Evolutionary conservation across 2,888 invertebrate genomes (phyloP), one percentile per base, ranked within the genome.

Genomic region (Catonia carolina): DNA sequence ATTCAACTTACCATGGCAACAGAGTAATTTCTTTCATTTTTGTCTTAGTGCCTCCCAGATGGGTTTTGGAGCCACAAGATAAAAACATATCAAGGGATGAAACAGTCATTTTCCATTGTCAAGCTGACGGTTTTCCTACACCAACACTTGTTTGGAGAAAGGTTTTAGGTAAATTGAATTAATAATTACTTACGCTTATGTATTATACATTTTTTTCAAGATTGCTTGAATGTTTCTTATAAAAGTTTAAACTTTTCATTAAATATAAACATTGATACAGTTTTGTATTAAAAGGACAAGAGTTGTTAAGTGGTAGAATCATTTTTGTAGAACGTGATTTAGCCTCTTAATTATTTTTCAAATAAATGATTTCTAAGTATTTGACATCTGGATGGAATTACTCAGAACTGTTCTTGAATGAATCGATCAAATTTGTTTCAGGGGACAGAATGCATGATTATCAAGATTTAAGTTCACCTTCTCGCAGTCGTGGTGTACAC

Each of bases 1-100:
- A n/a, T n/a, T n/a, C n/a, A n/a, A n/a, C n/a, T n/a, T n/a, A n/a
- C n/a, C n/a, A n/a, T n/a, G n/a, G n/a, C n/a, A n/a, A n/a, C n/a
- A n/a, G n/a, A n/a, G n/a, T n/a, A n/a, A 27, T 27, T 8, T 27
- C 4, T 27, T 27, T 27, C 8, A 7, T 20, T 37, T 37, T 42
- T 12, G 41, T 65, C 65, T 2, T 67, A 76, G 76, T 76, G n/a
- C 74, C 75, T 1, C 76, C 76, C 7, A 66, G 70, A 5, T 77
- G 76, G 76, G 67, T 73, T 2, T 65, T 68, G 14, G 74, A 74
- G 55, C 76, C 76, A 0, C 68, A 69, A 48, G 73, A 75, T 62
- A 66, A 69, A 3, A 70, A 69, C 51, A 73, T 73, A 2, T 60
- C 61, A 2, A 58, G 63, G 49, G 68, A 68, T 12, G 56, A 59